Conservation (phyloP, 2,888 invertebrate genomes). For the Leptopterna dolabrata region DNA sequence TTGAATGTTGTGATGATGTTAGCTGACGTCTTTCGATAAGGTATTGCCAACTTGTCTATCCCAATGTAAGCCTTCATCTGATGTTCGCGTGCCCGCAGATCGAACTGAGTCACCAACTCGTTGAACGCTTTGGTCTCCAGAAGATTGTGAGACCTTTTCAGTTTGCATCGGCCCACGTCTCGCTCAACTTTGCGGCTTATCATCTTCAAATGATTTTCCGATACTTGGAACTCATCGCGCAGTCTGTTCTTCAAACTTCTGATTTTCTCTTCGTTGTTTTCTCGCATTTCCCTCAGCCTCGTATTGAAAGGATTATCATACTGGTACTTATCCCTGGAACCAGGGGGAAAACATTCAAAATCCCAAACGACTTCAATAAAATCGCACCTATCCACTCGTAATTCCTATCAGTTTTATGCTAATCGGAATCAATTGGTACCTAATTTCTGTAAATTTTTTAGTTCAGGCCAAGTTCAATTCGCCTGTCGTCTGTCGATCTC, state of each 20-base stretch:
- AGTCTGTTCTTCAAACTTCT: not conserved
- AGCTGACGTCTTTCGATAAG: conserved; percentile 39
- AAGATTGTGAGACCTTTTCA: conserved; percentile 20
- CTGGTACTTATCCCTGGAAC: not conserved
- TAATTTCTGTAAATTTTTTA: no score
- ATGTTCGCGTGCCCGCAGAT: conserved; percentile 7
- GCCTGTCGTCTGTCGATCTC: no score
- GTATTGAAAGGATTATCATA: not conserved
- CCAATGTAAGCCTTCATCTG: conserved; percentile 18
- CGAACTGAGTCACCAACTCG: conserved; percentile 40
- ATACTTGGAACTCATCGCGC: not conserved
- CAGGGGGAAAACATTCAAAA: not conserved
- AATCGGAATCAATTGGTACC: no score
- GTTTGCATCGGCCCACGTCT: conserved; percentile 19
- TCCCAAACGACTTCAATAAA: no score
- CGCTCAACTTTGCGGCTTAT: conserved; percentile 6
- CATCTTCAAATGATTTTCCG: not conserved
- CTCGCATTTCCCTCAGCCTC: not conserved
- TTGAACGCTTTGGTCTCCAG: conserved; percentile 50
- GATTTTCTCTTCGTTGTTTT: conserved; percentile 25
- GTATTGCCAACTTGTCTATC: conserved; percentile 32
- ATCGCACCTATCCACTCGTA: no score
- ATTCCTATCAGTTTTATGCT: no score
- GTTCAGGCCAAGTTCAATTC: no score
- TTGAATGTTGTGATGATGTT: conserved; percentile 46